Evolutionary conservation across 92 coral and sea anemone genomes (phyloP).

Genomic region (Parazoanthus atlanticus): DNA sequence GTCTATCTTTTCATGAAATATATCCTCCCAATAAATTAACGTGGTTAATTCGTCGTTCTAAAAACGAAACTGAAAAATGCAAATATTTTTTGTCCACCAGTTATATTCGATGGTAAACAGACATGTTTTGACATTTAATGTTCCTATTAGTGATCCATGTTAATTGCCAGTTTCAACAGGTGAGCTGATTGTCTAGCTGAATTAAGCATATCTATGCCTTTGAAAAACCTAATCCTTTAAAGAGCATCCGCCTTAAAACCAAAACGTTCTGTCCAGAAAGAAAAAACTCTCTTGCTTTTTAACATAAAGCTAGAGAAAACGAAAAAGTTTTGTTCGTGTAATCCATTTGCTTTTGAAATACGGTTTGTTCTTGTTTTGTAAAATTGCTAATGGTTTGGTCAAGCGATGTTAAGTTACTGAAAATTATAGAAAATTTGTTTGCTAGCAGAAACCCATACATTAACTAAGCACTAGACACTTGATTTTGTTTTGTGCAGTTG

Average conservation of each 20-base stretch:
- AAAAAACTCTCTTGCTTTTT: too few species aligned
- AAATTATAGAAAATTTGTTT: too few species aligned
- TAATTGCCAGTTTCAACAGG: not conserved
- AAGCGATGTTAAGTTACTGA: too few species aligned
- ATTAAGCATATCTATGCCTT: not conserved
- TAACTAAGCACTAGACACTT: not conserved
- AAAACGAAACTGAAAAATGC: not conserved
- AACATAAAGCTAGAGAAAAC: not conserved
- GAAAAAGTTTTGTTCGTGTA: not conserved
- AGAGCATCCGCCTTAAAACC: not conserved
- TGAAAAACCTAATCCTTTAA: not conserved
- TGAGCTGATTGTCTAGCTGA: not conserved
- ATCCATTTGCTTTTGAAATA: not conserved
- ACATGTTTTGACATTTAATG: not conserved
- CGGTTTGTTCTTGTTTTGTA: not conserved
- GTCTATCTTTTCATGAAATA: not conserved
- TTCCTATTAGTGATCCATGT: not conserved
- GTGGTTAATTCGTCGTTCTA: not conserved
- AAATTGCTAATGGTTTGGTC: not conserved
- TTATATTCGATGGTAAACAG: not conserved
- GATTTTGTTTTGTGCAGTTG: too few species aligned
- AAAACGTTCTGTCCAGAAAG: not conserved
- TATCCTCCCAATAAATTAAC: not conserved
- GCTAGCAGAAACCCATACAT: not conserved
- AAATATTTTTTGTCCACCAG: not conserved